These are phyloP conservation scores for Typhlichthys eigenmanni DNA, from an alignment of 2,797 vertebrate species.

Conservation along the genomic window DNA sequence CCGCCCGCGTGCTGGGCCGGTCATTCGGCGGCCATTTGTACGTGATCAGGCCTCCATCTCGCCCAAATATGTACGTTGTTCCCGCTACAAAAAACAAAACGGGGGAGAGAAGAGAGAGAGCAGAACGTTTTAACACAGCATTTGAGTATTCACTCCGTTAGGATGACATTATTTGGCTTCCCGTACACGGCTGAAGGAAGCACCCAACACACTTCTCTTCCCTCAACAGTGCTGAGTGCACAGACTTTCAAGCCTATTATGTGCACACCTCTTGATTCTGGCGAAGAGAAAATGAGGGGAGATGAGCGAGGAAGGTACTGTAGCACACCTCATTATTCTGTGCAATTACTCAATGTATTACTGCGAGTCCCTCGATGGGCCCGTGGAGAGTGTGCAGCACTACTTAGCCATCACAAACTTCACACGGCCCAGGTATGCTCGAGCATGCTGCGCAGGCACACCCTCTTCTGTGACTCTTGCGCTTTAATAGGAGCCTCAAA, in stretches of 20 bases:
- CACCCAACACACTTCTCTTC: slow-evolving; percentile 45
- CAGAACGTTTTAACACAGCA: slow-evolving; percentile 22
- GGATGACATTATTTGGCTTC: neutral
- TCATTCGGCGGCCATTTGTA: slow-evolving; percentile 98
- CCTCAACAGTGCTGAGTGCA: slow-evolving; percentile 53
- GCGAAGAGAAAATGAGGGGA: slow-evolving; percentile 36
- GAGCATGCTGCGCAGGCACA: slow-evolving; percentile 40
- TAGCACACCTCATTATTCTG: slow-evolving; percentile 43
- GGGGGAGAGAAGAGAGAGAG: neutral
- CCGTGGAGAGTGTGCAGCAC: slow-evolving; percentile 26
- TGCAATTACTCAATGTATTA: slow-evolving; percentile 55
- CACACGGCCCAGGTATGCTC: slow-evolving; percentile 25
- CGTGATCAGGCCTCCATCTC: slow-evolving; percentile 95
- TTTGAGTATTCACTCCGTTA: neutral
- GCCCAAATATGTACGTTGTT: slow-evolving; percentile 97
- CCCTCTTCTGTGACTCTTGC: slow-evolving; percentile 28
- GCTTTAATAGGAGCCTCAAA: slow-evolving; percentile 67
- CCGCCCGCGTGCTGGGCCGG: slow-evolving; percentile 94
- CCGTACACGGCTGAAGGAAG: neutral
- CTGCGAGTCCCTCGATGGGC: slow-evolving; percentile 38
- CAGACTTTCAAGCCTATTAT: slow-evolving; percentile 38
- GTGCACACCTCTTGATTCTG: slow-evolving; percentile 59
- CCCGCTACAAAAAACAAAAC: slow-evolving; percentile 79
- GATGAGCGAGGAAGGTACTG: slow-evolving; percentile 54
- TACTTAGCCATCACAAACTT: slow-evolving; percentile 24